Evolutionary conservation across 2,888 invertebrate species (phyloP).

Genomic region (Noctua pronuba): DNA sequence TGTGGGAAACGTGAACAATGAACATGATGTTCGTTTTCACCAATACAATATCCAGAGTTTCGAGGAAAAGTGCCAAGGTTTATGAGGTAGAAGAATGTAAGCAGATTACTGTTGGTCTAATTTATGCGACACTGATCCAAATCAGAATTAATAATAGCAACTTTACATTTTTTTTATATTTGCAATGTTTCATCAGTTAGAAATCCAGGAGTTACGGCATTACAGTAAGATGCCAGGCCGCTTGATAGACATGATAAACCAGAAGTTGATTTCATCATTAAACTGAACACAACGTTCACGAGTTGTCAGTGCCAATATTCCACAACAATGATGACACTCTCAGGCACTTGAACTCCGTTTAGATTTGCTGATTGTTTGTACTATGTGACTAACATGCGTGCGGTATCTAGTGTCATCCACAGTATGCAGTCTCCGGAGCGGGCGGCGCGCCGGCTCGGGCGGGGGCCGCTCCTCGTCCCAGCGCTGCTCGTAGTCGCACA

Average conservation of each 20-base stretch:
- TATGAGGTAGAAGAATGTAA: background rate
- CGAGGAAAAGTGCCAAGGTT: background rate
- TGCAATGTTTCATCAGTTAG: background rate
- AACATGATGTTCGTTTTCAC: background rate
- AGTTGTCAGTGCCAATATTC: background rate
- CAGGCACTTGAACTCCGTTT: background rate
- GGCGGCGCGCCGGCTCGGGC: slow-evolving; percentile 62
- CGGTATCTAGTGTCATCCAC: slow-evolving; percentile 77
- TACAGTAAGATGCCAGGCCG: too few relatives aligned
- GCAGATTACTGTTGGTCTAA: background rate
- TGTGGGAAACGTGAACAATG: background rate
- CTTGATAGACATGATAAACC: background rate
- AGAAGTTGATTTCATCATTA: background rate
- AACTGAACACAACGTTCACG: background rate
- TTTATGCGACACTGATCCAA: background rate
- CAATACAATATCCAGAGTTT: background rate
- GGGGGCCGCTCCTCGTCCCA: slow-evolving; percentile 73
- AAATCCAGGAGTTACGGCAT: background rate
- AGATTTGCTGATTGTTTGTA: background rate
- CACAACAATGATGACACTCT: background rate
- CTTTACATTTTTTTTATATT: background rate
- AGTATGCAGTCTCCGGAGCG: slow-evolving; percentile 80
- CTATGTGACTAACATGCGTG: slow-evolving; percentile 35
- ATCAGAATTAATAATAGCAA: background rate
- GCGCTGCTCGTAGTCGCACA: slow-evolving; percentile 78